phyloP scores from a whole-genome alignment of 2,113 vertebrate genomes.

The Herpailurus yagouaroundi region DNA sequence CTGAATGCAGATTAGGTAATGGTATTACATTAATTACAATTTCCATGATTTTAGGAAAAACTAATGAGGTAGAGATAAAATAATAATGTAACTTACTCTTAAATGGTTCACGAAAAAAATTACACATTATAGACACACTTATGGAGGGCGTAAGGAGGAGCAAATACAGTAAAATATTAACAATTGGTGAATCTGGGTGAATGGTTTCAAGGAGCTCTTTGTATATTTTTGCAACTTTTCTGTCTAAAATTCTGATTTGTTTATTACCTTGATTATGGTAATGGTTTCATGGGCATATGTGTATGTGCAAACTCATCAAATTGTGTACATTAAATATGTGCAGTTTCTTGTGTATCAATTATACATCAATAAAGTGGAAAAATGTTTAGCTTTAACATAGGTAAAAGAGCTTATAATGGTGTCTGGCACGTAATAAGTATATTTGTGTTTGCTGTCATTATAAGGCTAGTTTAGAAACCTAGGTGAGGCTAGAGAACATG shows the following conservation, averaged over 20 bases:
- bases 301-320: not conserved
- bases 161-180: not conserved
- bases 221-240: slow-evolving; percentile 2
- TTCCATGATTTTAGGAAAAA: not conserved
- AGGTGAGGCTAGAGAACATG: not conserved
- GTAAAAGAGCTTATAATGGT: not conserved
- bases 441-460: not conserved
- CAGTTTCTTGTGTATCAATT: not conserved
- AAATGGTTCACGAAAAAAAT: not conserved
- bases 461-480: not conserved
- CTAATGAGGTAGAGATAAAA: not conserved
- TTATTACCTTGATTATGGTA: not conserved
- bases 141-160: not conserved
- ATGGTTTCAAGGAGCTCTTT: not conserved
- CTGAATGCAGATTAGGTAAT: not conserved
- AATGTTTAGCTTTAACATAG: not conserved
- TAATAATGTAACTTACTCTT: not conserved
- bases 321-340: not conserved
- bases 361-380: not conserved
- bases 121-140: not conserved
- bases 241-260: not conserved
- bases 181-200: not conserved
- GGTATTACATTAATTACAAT: not conserved
- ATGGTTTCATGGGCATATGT: not conserved
- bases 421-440: not conserved